Evolutionary conservation across 37 sponge, comb jelly and placozoan genomes (phyloP), one percentile per base, ranked within the genome.

Genomic region (Lycopodina hypogea): DNA sequence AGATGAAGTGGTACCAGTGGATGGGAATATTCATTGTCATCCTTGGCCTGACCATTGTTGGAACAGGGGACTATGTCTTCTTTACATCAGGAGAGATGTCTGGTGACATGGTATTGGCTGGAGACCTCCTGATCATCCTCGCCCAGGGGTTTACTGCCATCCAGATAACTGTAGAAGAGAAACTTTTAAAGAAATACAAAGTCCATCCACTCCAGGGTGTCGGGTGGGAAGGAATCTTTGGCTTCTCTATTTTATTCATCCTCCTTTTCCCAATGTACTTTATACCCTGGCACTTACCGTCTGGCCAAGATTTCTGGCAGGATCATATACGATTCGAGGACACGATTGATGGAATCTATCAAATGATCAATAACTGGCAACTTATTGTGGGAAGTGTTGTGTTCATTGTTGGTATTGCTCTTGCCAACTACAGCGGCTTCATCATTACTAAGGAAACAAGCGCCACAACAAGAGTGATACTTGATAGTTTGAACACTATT

Each of bases 171-270:
- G 66, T 84, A 1, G 99, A 98, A 63, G 94, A 98, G 84, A 91
- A 87, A 50, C 85, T 93, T 24, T 77, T 98, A 64, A 93, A 85
- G 67, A 87, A 86, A 68, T 95, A 98, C 69, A 59, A 98, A 29
- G 92, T 93, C 23, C 90, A 86, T 61, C 82, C 94, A 21, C 83
- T 93, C 11, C 92, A 93, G 62, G 99, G 86, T 3, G 94, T 98
- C 0, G 99, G 99, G 19, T 98, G 93, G 92, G 99, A 98, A 66
- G 99, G 99, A 0, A 82, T 93, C 39, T 98, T 93, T 41, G 99
- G 99, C 8, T 91, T 98, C 56, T 69, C 72, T 64, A 42, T 88
- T 8, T 65, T 93, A 14, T 14, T 64, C 9, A n/a, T 93, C 23
- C 88, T 93, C 22, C 90, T 93, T 41, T 24, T 98, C 26, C 89